Percentiles rank a stretch among this genome's conserved stretches.
phyloP scores from a whole-genome alignment of 2,888 invertebrate species.

The Eristalinus sepulchralis region DNA sequence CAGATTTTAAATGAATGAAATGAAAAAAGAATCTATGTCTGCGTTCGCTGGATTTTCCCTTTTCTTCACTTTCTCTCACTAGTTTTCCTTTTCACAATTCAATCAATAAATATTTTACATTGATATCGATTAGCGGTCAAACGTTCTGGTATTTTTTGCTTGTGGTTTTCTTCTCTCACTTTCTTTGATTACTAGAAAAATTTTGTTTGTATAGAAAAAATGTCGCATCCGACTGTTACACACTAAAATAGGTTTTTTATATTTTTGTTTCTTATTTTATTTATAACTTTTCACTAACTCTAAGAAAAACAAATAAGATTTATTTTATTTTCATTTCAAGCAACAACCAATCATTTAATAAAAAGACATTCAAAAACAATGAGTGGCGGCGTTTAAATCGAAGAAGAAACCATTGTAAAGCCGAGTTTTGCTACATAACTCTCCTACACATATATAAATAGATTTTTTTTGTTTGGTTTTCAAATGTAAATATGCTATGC shows the following conservation, averaged over 20 bases:
- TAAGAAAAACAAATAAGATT: constrained; percentile 5
- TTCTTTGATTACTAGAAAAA: constrained; percentile 54
- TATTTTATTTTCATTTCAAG: constrained; percentile 18
- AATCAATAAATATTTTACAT: constrained; percentile 26
- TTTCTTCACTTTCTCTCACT: background rate
- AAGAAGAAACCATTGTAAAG: constrained; percentile 52
- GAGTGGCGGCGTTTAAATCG: background rate
- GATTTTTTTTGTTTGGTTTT: constrained; percentile 10
- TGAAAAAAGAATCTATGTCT: background rate
- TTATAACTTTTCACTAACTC: constrained; percentile 19
- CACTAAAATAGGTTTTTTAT: constrained; percentile 34
- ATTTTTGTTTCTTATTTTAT: background rate
- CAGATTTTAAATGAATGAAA: background rate
- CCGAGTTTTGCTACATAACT: constrained; percentile 47
- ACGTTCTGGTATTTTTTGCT: constrained; percentile 5
- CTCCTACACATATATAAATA: constrained; percentile 58
- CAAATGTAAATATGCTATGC: constrained; percentile 67
- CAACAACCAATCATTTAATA: constrained; percentile 55
- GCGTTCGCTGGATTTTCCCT: constrained; percentile 18
- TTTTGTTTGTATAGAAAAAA: constrained; percentile 57
- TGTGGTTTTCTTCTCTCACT: constrained; percentile 2
- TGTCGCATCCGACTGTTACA: constrained; percentile 37
- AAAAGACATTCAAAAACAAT: background rate
- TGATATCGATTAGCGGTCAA: constrained; percentile 50
- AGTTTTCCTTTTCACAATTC: background rate